phyloP scores from a whole-genome alignment of 2,797 vertebrate genomes.

The Eidolon dupreanum region DNA sequence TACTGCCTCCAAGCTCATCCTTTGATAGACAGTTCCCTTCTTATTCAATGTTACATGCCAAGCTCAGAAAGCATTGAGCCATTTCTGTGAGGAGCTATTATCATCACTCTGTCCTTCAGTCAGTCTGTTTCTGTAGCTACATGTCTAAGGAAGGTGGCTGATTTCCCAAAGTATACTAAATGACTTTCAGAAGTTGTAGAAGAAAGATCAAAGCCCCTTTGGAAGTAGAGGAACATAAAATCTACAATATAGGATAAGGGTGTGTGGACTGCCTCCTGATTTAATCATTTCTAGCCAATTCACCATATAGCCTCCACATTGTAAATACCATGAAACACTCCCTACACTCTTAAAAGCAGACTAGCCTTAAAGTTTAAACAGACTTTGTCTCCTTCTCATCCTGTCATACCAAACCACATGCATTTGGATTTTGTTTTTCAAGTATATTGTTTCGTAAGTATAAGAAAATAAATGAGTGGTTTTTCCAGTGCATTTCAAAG shows the following conservation, averaged over 20 bases:
- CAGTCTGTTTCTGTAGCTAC: not conserved
- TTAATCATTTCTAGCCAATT: not conserved
- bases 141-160: not conserved
- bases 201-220: not conserved
- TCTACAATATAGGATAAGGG: not conserved
- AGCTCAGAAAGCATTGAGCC: not conserved
- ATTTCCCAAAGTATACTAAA: not conserved
- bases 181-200: not conserved
- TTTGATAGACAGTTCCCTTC: not conserved
- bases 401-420: not conserved
- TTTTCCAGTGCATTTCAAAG: not conserved
- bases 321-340: not conserved
- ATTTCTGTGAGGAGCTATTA: not conserved
- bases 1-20: not conserved
- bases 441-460: not conserved
- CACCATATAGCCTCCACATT: not conserved
- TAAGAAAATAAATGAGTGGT: not conserved
- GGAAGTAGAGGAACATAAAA: constrained; percentile 1
- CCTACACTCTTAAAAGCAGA: not conserved
- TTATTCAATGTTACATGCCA: not conserved
- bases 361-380: not conserved
- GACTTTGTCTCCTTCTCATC: not conserved
- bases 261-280: not conserved
- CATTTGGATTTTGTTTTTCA: not conserved
- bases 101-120: not conserved